Conservation (phyloP, 2,797 vertebrate genomes). For the Austrolebias charrua region DNA sequence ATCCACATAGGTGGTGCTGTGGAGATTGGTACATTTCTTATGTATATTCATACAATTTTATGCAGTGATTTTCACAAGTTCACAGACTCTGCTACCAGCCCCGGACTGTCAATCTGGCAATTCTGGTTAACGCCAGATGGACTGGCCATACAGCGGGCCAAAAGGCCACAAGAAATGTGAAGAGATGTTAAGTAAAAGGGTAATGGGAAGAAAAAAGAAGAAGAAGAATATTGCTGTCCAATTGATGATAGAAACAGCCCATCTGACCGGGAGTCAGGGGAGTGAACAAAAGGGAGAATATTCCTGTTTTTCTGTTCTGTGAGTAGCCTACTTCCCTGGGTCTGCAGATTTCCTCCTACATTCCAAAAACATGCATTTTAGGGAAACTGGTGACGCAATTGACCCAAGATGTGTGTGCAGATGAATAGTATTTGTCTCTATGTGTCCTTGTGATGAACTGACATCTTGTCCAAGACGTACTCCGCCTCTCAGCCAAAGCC, state of each 20-base stretch:
- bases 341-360: too few species aligned
- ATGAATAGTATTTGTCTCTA: too few species aligned
- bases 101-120: slow-evolving; percentile 20
- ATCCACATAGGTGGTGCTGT: slow-evolving; percentile 5
- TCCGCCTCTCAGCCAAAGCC: too few species aligned
- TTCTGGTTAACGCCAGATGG: slow-evolving; percentile 13
- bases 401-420: too few species aligned
- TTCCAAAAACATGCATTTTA: too few species aligned
- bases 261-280: neutral
- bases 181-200: slow-evolving; percentile 1
- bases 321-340: too few species aligned
- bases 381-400: too few species aligned
- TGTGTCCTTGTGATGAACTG: too few species aligned
- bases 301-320: neutral
- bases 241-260: neutral
- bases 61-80: slow-evolving; percentile 56
- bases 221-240: neutral
- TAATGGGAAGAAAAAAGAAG: neutral
- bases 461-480: too few species aligned
- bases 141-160: slow-evolving; percentile 3
- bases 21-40: slow-evolving; percentile 29
- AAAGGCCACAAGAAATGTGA: slow-evolving; percentile 13
- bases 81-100: slow-evolving; percentile 14
- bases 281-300: neutral
- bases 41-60: slow-evolving; percentile 43